Base-by-base conservation (phyloP, 2,888 invertebrate species). In the Drosophila yooni region DNA sequence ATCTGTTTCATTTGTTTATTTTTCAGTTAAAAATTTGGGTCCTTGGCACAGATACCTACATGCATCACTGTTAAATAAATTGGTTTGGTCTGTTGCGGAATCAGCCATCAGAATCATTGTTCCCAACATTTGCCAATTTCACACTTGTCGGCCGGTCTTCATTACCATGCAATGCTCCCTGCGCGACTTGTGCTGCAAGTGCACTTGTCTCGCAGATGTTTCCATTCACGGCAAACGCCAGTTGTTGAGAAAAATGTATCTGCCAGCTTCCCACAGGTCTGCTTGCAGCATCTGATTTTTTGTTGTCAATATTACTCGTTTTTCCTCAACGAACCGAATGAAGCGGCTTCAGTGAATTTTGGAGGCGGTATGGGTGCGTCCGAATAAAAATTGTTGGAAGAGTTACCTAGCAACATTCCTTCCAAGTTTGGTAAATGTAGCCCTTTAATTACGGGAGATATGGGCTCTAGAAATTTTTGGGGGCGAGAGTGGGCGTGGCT, bases 151-250 rank as follows among this genome's bases (percentile, higher is more conserved):
- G 11, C 18, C 11, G 2, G 8, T 46, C 36, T 34, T 18, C 25
- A 10, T 18, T 6, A 3, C 36, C 18, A 2, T 15, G 21, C 34
- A 2, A 25, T 25, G 15, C 4, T 10, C 11, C 2, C 21, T 13
- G 5, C 31, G 13, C 52, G 13, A 33, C n/a, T 27, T 33, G 53
- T 8, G 18, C 15, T 53, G 18, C 34, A 34, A 21, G 33, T 18
- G 21, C 21, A 25, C 21, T 34, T 53, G 33, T 53, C 34, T n/a
- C 34, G 34, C 1, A 11, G 53, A 15, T 36, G 15, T 25, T 36
- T 54, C 34, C 53, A 34, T 53, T 53, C 53, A 29, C 15, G 34
- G 21, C 53, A 4, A 53, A 53, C 15, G 34, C 25, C 25, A 10
- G 25, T 52, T 52, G 8, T 33, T 31, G 21, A 3, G n/a, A 6